These are phyloP conservation scores for Apistogramma diplotaenia DNA, from an alignment of 2,113 vertebrate species.

Conservation along the genomic window DNA sequence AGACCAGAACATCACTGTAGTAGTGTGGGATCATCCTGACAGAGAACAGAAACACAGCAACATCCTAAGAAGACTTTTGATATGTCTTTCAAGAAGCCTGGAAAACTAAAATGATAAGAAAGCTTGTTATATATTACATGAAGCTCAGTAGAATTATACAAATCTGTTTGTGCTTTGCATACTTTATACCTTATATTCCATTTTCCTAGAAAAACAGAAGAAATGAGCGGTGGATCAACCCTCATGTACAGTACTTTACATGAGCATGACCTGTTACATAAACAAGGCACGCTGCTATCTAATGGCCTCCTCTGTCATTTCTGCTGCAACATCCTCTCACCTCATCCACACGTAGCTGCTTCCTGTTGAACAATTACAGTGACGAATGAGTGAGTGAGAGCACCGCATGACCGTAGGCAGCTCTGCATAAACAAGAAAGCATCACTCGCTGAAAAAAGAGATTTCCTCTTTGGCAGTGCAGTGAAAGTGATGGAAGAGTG, in stretches of 20 bases:
- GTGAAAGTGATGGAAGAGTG: neutral
- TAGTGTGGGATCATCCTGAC: neutral
- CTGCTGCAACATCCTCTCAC: neutral
- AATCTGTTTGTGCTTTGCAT: too few relatives aligned
- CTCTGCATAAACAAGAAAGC: conserved; percentile 12
- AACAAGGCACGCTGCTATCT: conserved; percentile 31
- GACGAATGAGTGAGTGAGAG: conserved; percentile 10
- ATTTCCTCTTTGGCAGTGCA: neutral
- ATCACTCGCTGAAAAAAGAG: neutral
- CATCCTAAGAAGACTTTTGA: neutral
- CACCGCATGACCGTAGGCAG: neutral
- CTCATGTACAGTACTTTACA: neutral
- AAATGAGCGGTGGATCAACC: neutral
- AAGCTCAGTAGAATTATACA: too few relatives aligned
- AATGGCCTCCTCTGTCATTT: conserved; percentile 45
- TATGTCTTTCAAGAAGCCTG: neutral
- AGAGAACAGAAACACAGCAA: neutral
- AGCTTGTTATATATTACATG: too few relatives aligned
- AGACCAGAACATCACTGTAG: neutral
- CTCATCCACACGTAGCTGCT: neutral
- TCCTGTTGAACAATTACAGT: conserved; percentile 4
- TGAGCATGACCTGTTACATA: conserved; percentile 22
- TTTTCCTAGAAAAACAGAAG: neutral
- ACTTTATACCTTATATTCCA: accelerated
- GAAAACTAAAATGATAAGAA: too few relatives aligned